Conservation (phyloP, 2,797 vertebrate genomes). For the Hirundo rustica region DNA sequence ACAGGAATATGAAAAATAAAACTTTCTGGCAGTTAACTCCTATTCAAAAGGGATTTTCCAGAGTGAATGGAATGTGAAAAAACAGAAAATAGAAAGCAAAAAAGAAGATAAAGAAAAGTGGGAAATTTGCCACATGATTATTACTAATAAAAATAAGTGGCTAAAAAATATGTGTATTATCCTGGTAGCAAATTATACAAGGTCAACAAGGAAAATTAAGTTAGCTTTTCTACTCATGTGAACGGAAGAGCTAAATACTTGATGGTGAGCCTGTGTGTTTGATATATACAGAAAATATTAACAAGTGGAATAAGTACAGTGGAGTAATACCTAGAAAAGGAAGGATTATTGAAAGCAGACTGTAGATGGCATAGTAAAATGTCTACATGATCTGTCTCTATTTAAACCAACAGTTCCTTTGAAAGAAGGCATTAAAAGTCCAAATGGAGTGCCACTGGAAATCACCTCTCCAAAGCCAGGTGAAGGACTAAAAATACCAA, state of each 20-base stretch:
- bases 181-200: neutral
- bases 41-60: neutral
- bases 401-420: conserved; percentile 6
- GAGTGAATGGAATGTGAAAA: neutral
- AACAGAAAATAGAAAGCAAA: neutral
- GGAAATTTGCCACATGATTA: neutral
- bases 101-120: neutral
- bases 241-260: neutral
- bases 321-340: neutral
- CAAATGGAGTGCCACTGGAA: neutral
- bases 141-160: neutral
- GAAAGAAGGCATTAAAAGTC: neutral
- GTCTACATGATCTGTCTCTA: neutral
- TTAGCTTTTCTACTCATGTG: neutral
- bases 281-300: neutral
- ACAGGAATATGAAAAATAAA: neutral
- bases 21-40: neutral
- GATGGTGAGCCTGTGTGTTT: neutral
- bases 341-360: neutral
- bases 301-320: neutral
- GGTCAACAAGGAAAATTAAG: neutral
- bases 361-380: neutral
- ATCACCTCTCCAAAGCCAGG: conserved; percentile 1
- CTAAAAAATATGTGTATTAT: neutral
- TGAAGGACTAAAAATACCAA: neutral